Evolutionary conservation across 2,113 vertebrate species (phyloP).

Genomic region (Rhynchopsitta pachyrhyncha): DNA sequence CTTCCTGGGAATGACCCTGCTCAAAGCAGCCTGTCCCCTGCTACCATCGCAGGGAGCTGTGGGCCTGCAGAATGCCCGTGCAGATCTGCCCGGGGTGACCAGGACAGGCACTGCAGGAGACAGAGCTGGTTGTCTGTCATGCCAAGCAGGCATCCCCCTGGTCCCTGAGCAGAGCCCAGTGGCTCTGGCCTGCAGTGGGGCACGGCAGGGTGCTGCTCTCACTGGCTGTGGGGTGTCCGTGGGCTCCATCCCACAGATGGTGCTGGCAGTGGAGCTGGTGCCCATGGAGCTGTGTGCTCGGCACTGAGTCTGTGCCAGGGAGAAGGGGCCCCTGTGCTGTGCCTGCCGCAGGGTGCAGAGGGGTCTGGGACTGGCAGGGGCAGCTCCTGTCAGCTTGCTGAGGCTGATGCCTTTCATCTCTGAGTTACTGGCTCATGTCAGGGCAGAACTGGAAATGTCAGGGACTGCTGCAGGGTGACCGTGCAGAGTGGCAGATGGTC

Average conservation of each 20-base stretch:
- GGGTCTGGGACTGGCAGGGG: background rate
- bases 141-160: background rate
- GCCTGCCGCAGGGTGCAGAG: background rate
- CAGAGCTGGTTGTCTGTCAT: fast-evolving
- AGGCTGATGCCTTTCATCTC: constrained; percentile 40
- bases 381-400: constrained; percentile 30
- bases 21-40: background rate
- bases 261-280: fast-evolving
- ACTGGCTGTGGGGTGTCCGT: fast-evolving
- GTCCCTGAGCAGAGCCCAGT: background rate
- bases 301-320: background rate
- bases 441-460: constrained; percentile 63
- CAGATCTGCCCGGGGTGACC: background rate
- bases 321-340: background rate
- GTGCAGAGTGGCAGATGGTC: constrained; percentile 67
- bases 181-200: background rate
- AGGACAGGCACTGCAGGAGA: background rate
- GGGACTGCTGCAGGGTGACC: constrained; percentile 59
- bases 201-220: background rate
- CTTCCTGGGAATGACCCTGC: background rate
- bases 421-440: constrained; percentile 40
- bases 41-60: background rate
- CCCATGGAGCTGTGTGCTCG: fast-evolving
- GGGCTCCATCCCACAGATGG: background rate
- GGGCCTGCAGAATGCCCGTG: background rate